Conservation (phyloP, 2,113 vertebrate species). For the Syrrhaptes paradoxus region DNA sequence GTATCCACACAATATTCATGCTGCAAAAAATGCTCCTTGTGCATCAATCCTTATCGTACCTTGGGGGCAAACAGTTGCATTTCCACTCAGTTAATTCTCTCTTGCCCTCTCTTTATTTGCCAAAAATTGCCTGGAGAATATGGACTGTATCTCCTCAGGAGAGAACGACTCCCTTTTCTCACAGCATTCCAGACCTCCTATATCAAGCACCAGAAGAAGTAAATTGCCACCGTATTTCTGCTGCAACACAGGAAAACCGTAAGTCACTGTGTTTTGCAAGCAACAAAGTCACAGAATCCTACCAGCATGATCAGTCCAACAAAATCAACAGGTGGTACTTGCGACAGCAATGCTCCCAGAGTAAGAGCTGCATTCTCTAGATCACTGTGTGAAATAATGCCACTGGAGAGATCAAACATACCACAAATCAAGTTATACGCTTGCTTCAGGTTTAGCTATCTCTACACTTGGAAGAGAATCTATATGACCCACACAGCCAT, state of each 20-base stretch:
- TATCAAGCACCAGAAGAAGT: neutral
- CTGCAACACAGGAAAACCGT: neutral
- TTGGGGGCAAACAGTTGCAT: neutral
- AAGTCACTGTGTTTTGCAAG: neutral
- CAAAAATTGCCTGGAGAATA: neutral
- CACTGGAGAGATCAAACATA: neutral
- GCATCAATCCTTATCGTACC: neutral
- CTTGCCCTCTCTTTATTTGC: neutral
- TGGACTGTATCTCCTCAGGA: neutral
- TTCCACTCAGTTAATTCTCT: neutral
- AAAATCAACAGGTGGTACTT: neutral
- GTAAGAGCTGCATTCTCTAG: neutral
- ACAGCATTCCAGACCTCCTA: neutral
- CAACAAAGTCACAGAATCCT: neutral
- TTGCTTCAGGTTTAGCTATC: neutral
- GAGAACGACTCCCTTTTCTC: neutral
- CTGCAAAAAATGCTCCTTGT: neutral
- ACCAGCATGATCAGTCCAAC: neutral
- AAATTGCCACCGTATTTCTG: neutral
- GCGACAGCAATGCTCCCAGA: neutral
- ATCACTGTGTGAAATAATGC: neutral
- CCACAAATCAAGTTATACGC: neutral
- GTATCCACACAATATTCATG: neutral
- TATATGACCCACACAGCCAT: rapidly evolving
- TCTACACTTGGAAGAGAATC: neutral